Percentiles rank a stretch among this genome's conserved stretches.
phyloP scores from a whole-genome alignment of 1,140 invertebrate genomes.

The Lamellibrachia luymesi region DNA sequence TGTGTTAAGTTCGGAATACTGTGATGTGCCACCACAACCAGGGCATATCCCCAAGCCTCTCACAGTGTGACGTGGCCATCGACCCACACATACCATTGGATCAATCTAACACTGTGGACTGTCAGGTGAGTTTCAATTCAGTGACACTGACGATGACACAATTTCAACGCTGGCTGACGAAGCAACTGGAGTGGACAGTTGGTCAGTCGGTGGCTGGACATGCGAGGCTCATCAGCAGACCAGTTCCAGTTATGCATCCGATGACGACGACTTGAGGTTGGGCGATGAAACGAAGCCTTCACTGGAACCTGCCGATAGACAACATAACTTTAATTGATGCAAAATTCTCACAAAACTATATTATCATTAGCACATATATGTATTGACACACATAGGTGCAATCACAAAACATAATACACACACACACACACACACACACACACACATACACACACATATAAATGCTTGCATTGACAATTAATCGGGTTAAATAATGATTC shows the following conservation, averaged over 20 bases:
- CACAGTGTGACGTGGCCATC: not conserved
- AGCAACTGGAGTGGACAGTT: not conserved
- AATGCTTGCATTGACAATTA: too few species aligned
- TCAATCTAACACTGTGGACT: not conserved
- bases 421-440: too few species aligned
- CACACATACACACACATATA: too few species aligned
- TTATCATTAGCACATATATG: not conserved
- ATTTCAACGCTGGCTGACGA: not conserved
- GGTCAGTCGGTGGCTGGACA: not conserved
- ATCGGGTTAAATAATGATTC: too few species aligned
- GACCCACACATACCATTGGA: not conserved
- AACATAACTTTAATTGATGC: not conserved
- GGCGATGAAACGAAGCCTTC: conserved; percentile 8
- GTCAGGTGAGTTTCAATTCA: not conserved
- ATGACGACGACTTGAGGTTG: conserved; percentile 15
- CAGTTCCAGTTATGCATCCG: conserved; percentile 6
- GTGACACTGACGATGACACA: not conserved
- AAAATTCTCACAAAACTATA: not conserved
- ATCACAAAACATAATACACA: too few species aligned
- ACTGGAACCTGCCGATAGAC: conserved; percentile 1
- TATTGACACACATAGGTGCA: too few species aligned
- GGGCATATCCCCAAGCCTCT: not conserved
- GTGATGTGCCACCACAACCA: not conserved
- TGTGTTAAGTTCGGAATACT: not conserved
- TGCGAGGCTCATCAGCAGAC: not conserved